Evolutionary conservation across 2,888 invertebrate species (phyloP), one percentile per base, ranked within the genome.

Genomic region (Eurytoma adleriae): DNA sequence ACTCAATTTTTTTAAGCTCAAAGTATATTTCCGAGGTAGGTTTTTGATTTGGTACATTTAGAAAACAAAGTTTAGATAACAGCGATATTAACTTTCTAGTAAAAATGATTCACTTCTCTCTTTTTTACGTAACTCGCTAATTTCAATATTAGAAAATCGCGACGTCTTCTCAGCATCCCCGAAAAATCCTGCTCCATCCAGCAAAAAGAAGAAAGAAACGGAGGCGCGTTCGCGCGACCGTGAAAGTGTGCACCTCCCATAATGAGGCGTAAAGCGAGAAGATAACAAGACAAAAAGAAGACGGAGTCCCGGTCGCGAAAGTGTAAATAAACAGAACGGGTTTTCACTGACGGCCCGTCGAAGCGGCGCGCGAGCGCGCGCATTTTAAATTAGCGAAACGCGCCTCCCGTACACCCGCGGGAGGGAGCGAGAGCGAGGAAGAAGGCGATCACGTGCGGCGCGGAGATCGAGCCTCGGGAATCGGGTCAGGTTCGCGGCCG

Each of bases 401-500:
- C 12, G 18, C 2, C 48, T 52, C 4, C 50, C 16, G 24, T 27
- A n/a, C 1, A n/a, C 70, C 18, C 10, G 67, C 64, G 61, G 27
- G 66, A 61, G 67, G 71, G 72, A 71, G 67, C 66, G 59, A 75
- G 14, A 14, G n/a, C 50, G 59, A 40, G 40, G 10, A 40, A 40
- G 40, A 10, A 16, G 24, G 27, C n/a, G 20, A 16, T 62, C 67
- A 56, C 18, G 57, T 52, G 62, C 13, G 24, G 24, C 59, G 18
- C 50, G 67, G 1, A 48, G 48, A 61, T 68, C 56, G n/a, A 10
- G 7, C 52, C 13, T 59, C 67, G 59, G 20, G 57, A 81, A 81
- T 70, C 66, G 40, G 78, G 80, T 81, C 80, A 81, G 72, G 80
- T 78, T 78, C 74, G 68, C 20, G 80, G 67, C 50, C 71, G 59